These are phyloP conservation scores for Eriosoma lanigerum DNA, from an alignment of 1,140 invertebrate genomes.

Conservation along the genomic window DNA sequence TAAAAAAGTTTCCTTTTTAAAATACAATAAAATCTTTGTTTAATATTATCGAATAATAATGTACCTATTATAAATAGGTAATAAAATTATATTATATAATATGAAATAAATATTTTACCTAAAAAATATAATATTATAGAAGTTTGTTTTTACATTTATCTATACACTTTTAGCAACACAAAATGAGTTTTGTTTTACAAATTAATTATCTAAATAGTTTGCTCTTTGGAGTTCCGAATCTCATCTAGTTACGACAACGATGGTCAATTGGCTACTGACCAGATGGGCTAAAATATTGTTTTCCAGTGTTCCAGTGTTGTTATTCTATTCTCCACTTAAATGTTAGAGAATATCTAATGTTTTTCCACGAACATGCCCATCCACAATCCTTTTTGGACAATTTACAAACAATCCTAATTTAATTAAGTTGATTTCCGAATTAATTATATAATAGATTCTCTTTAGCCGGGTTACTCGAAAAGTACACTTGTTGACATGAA, in stretches of 20 bases:
- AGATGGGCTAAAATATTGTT: neutral
- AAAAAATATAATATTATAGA: no score
- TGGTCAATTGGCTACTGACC: neutral
- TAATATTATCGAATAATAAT: no score
- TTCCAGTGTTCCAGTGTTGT: neutral
- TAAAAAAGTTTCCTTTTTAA: no score
- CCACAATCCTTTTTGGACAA: neutral
- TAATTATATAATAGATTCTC: neutral
- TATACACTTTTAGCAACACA: no score
- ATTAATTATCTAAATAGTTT: no score
- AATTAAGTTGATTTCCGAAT: slow-evolving; percentile 12
- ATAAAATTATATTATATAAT: no score
- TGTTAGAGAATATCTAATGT: neutral
- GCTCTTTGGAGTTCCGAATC: neutral
- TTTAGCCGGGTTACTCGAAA: neutral
- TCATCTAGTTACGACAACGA: neutral
- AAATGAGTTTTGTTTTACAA: no score
- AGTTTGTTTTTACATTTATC: no score
- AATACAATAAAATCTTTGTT: no score
- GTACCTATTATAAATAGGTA: no score
- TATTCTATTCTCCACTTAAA: neutral
- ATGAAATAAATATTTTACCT: no score
- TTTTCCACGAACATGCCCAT: neutral
- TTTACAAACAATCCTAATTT: neutral
- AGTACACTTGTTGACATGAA: neutral